phyloP scores from a whole-genome alignment of 2,888 invertebrate species.

The Trichogramma dendrolimi region DNA sequence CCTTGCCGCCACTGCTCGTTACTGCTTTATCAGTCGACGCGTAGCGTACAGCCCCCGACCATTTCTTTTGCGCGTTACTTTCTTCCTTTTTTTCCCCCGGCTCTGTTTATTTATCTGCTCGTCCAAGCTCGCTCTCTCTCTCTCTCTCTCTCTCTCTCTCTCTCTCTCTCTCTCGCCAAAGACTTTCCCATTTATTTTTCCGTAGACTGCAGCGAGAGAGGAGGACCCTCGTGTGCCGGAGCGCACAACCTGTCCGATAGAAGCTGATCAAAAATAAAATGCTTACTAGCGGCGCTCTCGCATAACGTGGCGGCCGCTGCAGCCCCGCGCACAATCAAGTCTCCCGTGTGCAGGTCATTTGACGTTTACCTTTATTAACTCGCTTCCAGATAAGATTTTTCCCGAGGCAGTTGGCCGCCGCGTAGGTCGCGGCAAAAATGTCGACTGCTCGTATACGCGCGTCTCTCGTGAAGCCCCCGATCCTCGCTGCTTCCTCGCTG shows the following conservation, averaged over 20 bases:
- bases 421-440: too few relatives aligned
- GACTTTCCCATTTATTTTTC: slow-evolving; percentile 25
- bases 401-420: not conserved
- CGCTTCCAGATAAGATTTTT: slow-evolving; percentile 26
- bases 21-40: too few relatives aligned
- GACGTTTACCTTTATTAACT: slow-evolving; percentile 28
- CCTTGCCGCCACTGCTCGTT: slow-evolving; percentile 2
- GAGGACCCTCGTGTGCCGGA: too few relatives aligned
- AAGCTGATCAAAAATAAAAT: too few relatives aligned
- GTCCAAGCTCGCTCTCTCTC: slow-evolving; percentile 11
- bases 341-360: slow-evolving; percentile 14
- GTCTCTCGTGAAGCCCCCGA: too few relatives aligned
- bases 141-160: slow-evolving; percentile 11
- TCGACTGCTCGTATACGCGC: too few relatives aligned
- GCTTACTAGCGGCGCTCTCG: too few relatives aligned
- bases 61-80: slow-evolving; percentile 5
- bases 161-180: not conserved
- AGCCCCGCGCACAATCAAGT: slow-evolving; percentile 9
- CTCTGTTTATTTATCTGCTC: slow-evolving; percentile 19
- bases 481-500: too few relatives aligned
- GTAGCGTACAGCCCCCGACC: not conserved
- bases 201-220: too few relatives aligned
- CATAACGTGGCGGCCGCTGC: not conserved
- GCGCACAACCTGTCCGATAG: too few relatives aligned
- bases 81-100: slow-evolving; percentile 14